Evolutionary conservation across 2,888 invertebrate genomes (phyloP), one percentile per base, ranked within the genome.

Genomic region (Laothoe populi): DNA sequence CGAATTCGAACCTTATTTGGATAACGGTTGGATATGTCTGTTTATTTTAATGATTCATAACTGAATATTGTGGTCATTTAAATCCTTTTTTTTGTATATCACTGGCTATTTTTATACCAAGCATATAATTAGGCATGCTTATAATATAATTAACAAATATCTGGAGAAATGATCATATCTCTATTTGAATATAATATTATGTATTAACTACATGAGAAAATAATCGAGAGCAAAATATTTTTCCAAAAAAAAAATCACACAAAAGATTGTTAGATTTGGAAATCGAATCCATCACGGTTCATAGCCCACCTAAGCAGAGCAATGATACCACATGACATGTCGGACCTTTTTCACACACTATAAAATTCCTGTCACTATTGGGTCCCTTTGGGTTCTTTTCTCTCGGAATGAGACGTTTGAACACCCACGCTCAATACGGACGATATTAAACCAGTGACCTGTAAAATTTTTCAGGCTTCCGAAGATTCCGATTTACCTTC

Each of bases 381-480:
- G 19, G 5, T 19, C 44, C 19, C 19, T 44, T 44, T 0, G 1
- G n/a, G 10, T 8, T 21, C 16, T 26, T 24, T 48, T 48, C 48
- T n/a, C 3, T 48, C 24, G 23, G 24, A 24, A 24, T 48, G n/a
- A 53, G 35, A 53, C 19, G 53, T 35, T 35, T 53, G 53, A 19
- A 35, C 35, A 7, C 31, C 49, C 49, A 31, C 53, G 35, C 53
- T 4, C 31, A 53, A 11, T 19, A 35, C 19, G 10, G 53, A 26
- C 2, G 53, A 53, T 35, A 31, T 53, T 53, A 53, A 53, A 53
- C 35, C 10, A n/a, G 31, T 35, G 42, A 58, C 58, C 58, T 24
- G 58, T 58, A 19, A 58, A 23, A 40, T 26, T 58, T 58, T 26
- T 42, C 57, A 23, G 24, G 23, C 42, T 58, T 42, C 24, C 58